Evolutionary conservation across 2,113 vertebrate species (phyloP).

Genomic region (Alaudala cheleensis): DNA sequence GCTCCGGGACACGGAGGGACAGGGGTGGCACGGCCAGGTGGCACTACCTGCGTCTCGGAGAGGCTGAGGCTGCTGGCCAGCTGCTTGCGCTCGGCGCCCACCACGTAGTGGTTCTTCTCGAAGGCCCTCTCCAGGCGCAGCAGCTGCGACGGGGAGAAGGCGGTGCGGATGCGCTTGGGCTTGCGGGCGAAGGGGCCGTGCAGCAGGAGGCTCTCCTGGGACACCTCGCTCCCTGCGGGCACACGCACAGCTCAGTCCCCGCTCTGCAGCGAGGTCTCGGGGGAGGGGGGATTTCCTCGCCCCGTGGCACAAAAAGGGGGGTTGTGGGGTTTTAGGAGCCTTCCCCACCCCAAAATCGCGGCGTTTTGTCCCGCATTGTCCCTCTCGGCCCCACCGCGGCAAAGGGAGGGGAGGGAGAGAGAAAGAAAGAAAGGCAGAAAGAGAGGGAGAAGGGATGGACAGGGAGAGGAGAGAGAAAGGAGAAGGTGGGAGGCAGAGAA

Average conservation of each 20-base stretch:
- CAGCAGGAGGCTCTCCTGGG: constrained; percentile 92
- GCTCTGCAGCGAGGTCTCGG: rapidly evolving
- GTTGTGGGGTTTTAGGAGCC: rapidly evolving
- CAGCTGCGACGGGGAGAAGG: constrained; percentile 95
- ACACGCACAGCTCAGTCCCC: background rate
- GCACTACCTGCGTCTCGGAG: constrained; percentile 89
- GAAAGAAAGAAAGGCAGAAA: too few species aligned
- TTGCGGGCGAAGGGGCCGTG: constrained; percentile 95
- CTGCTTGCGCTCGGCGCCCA: constrained; percentile 95
- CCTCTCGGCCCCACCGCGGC: rapidly evolving
- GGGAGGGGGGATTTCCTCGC: rapidly evolving
- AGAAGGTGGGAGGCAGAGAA: background rate
- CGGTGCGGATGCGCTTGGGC: constrained; percentile 96
- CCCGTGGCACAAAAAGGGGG: rapidly evolving
- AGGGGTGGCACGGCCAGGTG: background rate
- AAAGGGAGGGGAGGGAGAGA: background rate
- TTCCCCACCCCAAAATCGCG: rapidly evolving
- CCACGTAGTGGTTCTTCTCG: constrained; percentile 98
- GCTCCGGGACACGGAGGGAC: background rate
- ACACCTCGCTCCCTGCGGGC: constrained; percentile 84
- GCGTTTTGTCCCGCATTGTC: rapidly evolving
- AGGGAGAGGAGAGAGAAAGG: background rate
- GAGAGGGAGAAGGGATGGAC: background rate
- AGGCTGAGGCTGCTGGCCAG: constrained; percentile 92
- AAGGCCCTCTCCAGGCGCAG: constrained; percentile 93